These are phyloP conservation scores for Lateolabrax maculatus DNA, from an alignment of 2,797 vertebrate genomes.

Conservation along the genomic window DNA sequence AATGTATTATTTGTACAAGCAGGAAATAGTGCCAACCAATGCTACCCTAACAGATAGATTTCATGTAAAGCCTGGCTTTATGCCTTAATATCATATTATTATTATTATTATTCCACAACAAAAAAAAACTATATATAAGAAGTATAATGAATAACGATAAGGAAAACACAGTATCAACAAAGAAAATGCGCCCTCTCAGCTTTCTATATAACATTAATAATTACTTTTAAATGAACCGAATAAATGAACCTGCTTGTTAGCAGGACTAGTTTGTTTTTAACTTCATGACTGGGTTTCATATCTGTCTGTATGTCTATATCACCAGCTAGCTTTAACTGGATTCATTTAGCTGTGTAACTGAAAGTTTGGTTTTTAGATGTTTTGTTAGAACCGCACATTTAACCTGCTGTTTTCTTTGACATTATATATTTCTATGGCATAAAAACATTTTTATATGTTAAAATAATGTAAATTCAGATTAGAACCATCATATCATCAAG, in stretches of 20 bases:
- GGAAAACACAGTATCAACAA: neutral
- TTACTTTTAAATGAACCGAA: neutral
- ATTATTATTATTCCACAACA: no score
- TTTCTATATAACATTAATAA: neutral
- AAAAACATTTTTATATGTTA: neutral
- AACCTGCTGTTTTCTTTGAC: neutral
- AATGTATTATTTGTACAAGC: neutral
- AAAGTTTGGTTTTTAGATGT: neutral
- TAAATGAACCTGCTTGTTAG: neutral
- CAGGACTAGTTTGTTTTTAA: no score
- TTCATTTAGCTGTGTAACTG: neutral
- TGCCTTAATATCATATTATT: neutral
- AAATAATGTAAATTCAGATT: no score
- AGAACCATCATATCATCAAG: no score
- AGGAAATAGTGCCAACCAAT: neutral
- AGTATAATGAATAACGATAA: no score
- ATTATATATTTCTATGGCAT: neutral
- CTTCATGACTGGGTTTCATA: no score
- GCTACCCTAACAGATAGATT: neutral
- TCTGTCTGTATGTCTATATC: no score
- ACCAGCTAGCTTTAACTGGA: no score
- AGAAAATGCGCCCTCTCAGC: neutral
- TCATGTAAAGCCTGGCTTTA: neutral
- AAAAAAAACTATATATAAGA: no score
- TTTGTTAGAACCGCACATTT: neutral